These are phyloP conservation scores for Mechanitis mazaeus DNA, from an alignment of 2,888 invertebrate genomes.

Conservation along the genomic window DNA sequence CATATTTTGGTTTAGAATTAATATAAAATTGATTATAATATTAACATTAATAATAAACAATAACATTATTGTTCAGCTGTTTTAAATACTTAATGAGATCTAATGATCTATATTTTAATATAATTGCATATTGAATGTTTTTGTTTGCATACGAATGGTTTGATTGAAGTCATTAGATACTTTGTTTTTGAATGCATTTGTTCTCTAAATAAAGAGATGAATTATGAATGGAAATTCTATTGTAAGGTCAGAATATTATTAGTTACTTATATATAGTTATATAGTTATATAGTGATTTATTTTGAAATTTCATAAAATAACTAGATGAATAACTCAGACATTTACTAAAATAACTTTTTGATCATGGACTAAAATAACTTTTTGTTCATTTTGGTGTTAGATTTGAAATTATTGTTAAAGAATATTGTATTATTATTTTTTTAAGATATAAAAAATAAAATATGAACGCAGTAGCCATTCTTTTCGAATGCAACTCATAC, in stretches of 20 bases:
- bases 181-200: slow-evolving; percentile 39
- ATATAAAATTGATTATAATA: slow-evolving; percentile 15
- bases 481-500: background rate
- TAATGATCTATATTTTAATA: slow-evolving; percentile 67
- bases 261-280: background rate
- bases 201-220: slow-evolving; percentile 27
- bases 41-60: background rate
- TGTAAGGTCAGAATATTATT: slow-evolving; percentile 29
- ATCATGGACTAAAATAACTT: too few species aligned
- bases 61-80: slow-evolving; percentile 22
- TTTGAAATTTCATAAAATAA: too few species aligned
- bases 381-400: too few species aligned
- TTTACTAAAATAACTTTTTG: too few species aligned
- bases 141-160: slow-evolving; percentile 68
- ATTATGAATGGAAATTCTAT: slow-evolving; percentile 25
- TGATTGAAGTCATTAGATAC: slow-evolving; percentile 52
- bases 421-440: too few species aligned
- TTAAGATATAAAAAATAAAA: too few species aligned
- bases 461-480: background rate
- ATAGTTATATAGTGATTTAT: background rate
- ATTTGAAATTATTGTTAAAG: too few species aligned
- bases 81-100: slow-evolving; percentile 71
- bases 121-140: slow-evolving; percentile 56
- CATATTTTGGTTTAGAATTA: slow-evolving; percentile 13
- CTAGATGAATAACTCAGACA: too few species aligned